A percentile compares a stretch with the other conserved stretches of the same genome.
Evolutionary conservation across 2,113 vertebrate genomes (phyloP).

Genomic region (Phyllostomus hastatus): DNA sequence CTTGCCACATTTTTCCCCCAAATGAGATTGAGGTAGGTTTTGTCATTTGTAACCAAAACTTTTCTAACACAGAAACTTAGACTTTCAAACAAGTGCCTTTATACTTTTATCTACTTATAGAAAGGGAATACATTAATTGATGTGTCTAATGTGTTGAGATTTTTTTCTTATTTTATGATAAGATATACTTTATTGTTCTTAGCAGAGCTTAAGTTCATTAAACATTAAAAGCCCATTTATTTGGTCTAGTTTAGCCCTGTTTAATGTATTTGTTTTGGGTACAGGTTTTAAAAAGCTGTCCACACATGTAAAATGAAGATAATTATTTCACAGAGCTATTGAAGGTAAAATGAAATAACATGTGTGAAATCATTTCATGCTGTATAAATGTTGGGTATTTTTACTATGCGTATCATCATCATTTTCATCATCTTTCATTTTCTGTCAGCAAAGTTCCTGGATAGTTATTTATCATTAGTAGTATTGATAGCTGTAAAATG

Average conservation of each 20-base stretch:
- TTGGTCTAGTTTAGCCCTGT: background rate
- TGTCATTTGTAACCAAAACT: background rate
- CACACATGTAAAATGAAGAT: background rate
- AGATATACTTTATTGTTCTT: slow-evolving; percentile 12
- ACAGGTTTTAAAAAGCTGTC: background rate
- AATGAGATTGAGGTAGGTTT: background rate
- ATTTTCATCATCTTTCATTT: slow-evolving; percentile 15
- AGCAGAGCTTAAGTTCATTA: background rate
- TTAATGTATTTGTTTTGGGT: background rate
- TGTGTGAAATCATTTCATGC: background rate
- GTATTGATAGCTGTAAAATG: background rate
- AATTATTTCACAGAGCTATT: slow-evolving; percentile 16
- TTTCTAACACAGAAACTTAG: slow-evolving; percentile 14
- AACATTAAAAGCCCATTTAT: background rate
- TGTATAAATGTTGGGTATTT: background rate
- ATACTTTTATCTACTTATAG: background rate
- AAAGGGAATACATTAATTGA: background rate
- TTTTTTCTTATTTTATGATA: background rate
- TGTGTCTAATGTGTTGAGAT: background rate
- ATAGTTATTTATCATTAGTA: background rate
- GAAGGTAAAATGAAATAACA: slow-evolving; percentile 29
- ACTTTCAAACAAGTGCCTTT: background rate
- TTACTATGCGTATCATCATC: background rate
- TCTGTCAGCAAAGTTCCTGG: background rate
- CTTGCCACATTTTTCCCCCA: background rate